Evolutionary conservation across 2,113 vertebrate species (phyloP), one percentile per base, ranked within the genome.

Genomic region (Elephas maximus): DNA sequence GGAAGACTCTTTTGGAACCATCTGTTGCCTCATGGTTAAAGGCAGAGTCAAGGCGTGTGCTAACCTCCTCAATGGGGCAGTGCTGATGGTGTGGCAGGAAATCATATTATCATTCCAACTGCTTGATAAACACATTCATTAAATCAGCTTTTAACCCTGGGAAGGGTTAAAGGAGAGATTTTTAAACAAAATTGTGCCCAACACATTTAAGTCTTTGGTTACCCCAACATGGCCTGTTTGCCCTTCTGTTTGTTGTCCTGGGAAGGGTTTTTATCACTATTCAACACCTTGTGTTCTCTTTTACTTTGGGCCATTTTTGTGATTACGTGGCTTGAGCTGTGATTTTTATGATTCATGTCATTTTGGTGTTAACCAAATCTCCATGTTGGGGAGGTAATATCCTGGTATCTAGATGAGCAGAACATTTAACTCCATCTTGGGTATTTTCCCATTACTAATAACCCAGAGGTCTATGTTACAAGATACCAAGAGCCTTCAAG

Each of bases 311-410:
- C 30, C 57, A 7, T 45, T 88, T 76, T 84, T 84, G 20, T 65
- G 62, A 51, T 76, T 77, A 73, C 8, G 71, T 37, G 24, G 10
- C 41, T 71, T 80, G 26, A 77, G 15, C 20, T 89, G 26, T 84
- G 48, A 45, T 85, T 73, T 94, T 89, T 48, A 77, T 93, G 71
- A 71, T 77, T 77, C 20, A 14, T 77, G 30, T 97, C 62, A 82
- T 8, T 85, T 90, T 80, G 24, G 5, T 93, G 2, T 88, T 88
- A 53, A 84, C n/a, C 57, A 81, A n/a, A 81, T 26, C 37, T 80
- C 7, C 8, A 48, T 57, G 15, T 20, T 51, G 53, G 14, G 78
- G 57, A 71, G 2, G 6, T 71, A 37, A 95, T 30, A 44, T 85
- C 60, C 48, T 93, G 21, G 21, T 73, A 5, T 79, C 20, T 79